phyloP scores from a whole-genome alignment of 2,888 invertebrate genomes.

The Hypercompe scribonia region DNA sequence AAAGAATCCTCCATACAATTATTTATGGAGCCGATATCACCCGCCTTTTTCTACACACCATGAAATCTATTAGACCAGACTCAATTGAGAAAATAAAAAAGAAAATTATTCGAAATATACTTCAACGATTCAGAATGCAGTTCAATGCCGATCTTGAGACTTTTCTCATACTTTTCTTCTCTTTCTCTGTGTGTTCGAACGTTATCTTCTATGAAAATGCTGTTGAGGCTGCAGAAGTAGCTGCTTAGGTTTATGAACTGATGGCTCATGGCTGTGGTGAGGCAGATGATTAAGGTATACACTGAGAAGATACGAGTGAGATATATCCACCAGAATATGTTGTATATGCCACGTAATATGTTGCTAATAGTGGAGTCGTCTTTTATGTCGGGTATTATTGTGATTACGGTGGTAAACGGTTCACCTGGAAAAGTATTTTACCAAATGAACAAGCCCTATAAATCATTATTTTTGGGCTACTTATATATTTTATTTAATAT shows the following conservation, averaged over 20 bases:
- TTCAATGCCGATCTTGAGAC: conserved; percentile 1
- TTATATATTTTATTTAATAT: no score
- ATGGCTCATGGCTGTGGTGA: conserved; percentile 46
- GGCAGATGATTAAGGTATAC: conserved; percentile 50
- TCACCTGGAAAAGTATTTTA: neutral
- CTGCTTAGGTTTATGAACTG: conserved; percentile 13
- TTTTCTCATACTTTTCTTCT: conserved; percentile 2
- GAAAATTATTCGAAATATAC: neutral
- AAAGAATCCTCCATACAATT: no score
- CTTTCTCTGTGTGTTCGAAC: neutral
- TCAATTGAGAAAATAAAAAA: neutral
- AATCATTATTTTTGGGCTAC: no score
- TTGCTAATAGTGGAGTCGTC: conserved; percentile 1
- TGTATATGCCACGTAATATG: conserved; percentile 22
- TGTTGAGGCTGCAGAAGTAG: conserved; percentile 8
- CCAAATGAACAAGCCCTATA: no score
- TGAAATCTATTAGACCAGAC: neutral
- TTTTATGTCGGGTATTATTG: neutral
- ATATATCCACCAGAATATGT: conserved; percentile 56
- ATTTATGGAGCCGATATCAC: no score
- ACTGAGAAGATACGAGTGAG: conserved; percentile 44
- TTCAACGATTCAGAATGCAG: conserved; percentile 3
- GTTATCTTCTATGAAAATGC: neutral
- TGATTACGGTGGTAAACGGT: conserved; percentile 6
- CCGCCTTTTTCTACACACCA: no score